Evolutionary conservation across 2,113 vertebrate species (phyloP).

Genomic region (Channa maculata): DNA sequence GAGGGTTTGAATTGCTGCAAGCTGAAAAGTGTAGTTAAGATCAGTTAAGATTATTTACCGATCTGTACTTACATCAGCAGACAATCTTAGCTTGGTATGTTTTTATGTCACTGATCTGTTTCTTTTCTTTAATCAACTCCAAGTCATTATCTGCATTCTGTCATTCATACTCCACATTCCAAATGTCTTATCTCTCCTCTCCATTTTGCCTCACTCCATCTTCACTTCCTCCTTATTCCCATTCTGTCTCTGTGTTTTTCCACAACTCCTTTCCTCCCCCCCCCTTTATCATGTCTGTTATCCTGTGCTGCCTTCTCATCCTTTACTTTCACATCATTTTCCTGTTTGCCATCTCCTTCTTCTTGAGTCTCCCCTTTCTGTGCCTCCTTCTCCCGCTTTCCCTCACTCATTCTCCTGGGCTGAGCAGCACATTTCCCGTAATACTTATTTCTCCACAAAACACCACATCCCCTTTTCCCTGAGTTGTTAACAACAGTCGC

Average conservation of each 20-base stretch:
- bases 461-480: conserved; percentile 78
- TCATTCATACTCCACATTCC: conserved; percentile 3
- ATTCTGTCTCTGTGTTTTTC: conserved; percentile 18
- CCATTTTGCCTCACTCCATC: conserved; percentile 5
- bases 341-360: conserved; percentile 47
- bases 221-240: conserved; percentile 15
- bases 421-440: conserved; percentile 79
- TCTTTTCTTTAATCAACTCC: conserved; percentile 23
- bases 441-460: conserved; percentile 77
- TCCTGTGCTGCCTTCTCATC: conserved; percentile 44
- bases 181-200: conserved; percentile 25
- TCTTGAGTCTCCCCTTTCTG: conserved; percentile 61
- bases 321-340: conserved; percentile 52
- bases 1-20: conserved; percentile 12
- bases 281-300: conserved; percentile 20
- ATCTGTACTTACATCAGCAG: conserved; percentile 6
- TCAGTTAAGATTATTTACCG: neutral
- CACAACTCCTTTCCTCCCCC: conserved; percentile 5
- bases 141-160: conserved; percentile 25
- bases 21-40: conserved; percentile 7
- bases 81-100: neutral
- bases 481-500: conserved; percentile 83
- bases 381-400: conserved; percentile 65
- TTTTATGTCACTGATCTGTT: conserved; percentile 29
- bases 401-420: conserved; percentile 68